Conservation (phyloP, 1,140 invertebrate species). For the Grapholita molesta region DNA sequence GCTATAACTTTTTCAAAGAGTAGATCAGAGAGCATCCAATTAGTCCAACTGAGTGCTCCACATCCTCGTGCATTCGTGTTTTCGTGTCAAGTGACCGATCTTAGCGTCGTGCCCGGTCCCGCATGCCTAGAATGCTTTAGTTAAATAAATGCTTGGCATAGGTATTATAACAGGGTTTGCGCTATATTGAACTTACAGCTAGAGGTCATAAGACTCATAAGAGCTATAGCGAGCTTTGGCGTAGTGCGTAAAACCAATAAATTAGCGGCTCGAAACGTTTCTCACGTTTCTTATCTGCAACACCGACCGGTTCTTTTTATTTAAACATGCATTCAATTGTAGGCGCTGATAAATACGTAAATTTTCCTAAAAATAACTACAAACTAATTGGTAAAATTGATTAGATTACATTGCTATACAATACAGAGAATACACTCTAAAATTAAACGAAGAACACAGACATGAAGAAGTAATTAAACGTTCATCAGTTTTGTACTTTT, state of each 20-base stretch:
- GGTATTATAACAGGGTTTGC: neutral
- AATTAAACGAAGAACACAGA: too few relatives aligned
- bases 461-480: neutral
- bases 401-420: too few relatives aligned
- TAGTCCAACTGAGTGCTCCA: slow-evolving; percentile 6
- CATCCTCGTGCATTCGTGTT: neutral
- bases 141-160: neutral
- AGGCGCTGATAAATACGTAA: neutral
- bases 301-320: neutral
- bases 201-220: neutral
- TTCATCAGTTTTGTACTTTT: neutral
- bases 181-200: neutral
- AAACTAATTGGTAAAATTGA: too few relatives aligned
- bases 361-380: neutral
- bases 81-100: slow-evolving; percentile 11
- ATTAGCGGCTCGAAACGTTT: neutral
- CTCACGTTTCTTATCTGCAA: neutral
- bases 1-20: neutral
- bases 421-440: too few relatives aligned
- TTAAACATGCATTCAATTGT: neutral
- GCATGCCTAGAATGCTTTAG: neutral
- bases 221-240: neutral
- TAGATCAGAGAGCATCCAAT: slow-evolving; percentile 1
- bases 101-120: neutral
- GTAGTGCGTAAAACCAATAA: slow-evolving; percentile 1